Evolutionary conservation across 2,888 invertebrate species (phyloP).

Genomic region (Drosophila lacicola): DNA sequence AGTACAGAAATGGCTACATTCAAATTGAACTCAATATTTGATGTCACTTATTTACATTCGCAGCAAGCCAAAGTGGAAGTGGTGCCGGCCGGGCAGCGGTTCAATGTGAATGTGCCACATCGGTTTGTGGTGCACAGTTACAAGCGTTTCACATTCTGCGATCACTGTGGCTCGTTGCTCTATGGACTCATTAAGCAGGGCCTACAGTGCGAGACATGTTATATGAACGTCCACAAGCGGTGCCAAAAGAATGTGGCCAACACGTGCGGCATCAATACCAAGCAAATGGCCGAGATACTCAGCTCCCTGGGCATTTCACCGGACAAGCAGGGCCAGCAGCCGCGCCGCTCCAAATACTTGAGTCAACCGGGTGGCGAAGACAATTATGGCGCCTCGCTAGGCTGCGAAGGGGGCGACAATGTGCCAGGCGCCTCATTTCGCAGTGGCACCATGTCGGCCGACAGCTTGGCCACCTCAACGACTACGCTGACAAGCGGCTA

Average conservation of each 20-base stretch:
- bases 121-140: constrained; percentile 98
- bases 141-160: constrained; percentile 99
- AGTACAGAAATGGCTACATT: constrained; percentile 22
- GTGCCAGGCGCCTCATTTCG: constrained; percentile 75
- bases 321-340: constrained; percentile 91
- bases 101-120: constrained; percentile 99
- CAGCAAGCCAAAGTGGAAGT: constrained; percentile 87
- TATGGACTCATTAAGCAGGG: constrained; percentile 99
- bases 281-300: constrained; percentile 97
- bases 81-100: constrained; percentile 90
- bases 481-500: constrained; percentile 74
- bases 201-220: constrained; percentile 98
- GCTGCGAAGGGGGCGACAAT: constrained; percentile 75
- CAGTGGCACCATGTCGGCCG: constrained; percentile 74
- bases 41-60: constrained; percentile 2
- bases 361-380: constrained; percentile 85
- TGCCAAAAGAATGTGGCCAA: constrained; percentile 99
- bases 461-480: constrained; percentile 70
- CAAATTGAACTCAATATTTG: background rate
- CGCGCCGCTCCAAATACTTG: constrained; percentile 87
- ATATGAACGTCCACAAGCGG: constrained; percentile 98
- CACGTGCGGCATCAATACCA: constrained; percentile 99
- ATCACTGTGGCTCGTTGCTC: constrained; percentile 99
- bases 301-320: constrained; percentile 96
- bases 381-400: constrained; percentile 84